These are phyloP conservation scores for Silurus aristotelis DNA, from an alignment of 2,797 vertebrate genomes.

Conservation along the genomic window DNA sequence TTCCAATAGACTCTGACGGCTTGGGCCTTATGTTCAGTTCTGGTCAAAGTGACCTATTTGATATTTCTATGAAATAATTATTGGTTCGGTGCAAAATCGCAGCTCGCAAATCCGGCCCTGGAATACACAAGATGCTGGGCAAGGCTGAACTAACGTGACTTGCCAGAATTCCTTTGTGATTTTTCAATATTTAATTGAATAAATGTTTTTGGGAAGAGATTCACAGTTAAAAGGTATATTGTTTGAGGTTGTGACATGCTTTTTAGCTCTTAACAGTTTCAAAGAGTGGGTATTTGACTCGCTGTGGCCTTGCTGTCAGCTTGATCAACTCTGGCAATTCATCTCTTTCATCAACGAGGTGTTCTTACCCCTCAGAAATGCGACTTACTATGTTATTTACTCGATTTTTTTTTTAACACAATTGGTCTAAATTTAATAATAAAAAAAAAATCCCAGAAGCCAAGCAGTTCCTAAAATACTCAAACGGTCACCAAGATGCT, in stretches of 20 bases:
- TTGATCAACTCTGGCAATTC: neutral
- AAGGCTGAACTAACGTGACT: neutral
- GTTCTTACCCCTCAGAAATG: neutral
- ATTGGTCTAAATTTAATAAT: neutral
- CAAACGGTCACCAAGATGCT: neutral
- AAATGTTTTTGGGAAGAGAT: neutral
- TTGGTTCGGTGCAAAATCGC: neutral
- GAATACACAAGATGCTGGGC: neutral
- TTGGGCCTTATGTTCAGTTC: neutral
- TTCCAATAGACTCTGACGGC: neutral
- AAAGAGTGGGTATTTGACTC: neutral
- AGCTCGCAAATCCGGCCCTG: neutral
- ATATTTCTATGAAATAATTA: slow-evolving; percentile 21
- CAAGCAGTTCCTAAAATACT: neutral
- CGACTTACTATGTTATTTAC: neutral
- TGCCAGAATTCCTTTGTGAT: neutral
- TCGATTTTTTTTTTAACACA: neutral
- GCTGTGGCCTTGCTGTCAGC: neutral
- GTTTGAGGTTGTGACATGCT: neutral
- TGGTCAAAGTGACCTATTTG: slow-evolving; percentile 18
- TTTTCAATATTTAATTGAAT: neutral
- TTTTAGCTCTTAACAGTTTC: neutral
- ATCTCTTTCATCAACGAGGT: neutral
- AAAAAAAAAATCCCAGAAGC: neutral
- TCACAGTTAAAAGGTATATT: neutral